phyloP scores from a whole-genome alignment of 2,113 vertebrate species.

The Leuciscus idus region DNA sequence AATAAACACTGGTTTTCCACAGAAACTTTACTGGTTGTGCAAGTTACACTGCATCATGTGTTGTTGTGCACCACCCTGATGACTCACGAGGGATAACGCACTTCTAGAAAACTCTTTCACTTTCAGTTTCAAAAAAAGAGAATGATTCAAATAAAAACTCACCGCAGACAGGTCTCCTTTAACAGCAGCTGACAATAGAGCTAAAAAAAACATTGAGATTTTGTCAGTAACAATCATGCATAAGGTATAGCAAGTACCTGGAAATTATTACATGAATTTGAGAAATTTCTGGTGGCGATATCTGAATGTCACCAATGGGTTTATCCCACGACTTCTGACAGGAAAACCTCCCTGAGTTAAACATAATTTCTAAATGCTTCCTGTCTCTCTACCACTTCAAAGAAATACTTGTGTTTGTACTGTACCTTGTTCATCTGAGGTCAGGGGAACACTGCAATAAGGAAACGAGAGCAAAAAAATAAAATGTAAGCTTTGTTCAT shows the following conservation, averaged over 20 bases:
- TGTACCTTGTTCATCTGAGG: constrained; percentile 77
- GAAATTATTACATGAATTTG: neutral
- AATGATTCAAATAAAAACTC: neutral
- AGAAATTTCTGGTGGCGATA: neutral
- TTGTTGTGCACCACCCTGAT: neutral
- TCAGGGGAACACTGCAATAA: constrained; percentile 66
- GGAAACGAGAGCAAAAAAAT: neutral
- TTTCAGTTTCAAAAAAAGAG: neutral
- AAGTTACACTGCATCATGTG: neutral
- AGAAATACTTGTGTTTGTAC: constrained; percentile 10
- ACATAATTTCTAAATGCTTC: neutral
- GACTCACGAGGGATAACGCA: neutral
- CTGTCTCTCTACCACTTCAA: neutral
- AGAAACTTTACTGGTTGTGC: neutral
- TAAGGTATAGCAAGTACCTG: neutral
- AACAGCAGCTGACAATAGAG: constrained; percentile 69
- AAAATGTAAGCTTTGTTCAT: neutral
- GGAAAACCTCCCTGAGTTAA: neutral
- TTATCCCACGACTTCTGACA: neutral
- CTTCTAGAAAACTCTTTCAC: neutral
- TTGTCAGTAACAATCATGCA: neutral
- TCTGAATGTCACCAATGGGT: neutral
- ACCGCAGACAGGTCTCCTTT: constrained; percentile 68
- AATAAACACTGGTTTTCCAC: neutral
- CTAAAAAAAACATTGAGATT: constrained; percentile 51